Conservation (phyloP, 2,888 invertebrate genomes). For the Acanthosepion lycidas region DNA sequence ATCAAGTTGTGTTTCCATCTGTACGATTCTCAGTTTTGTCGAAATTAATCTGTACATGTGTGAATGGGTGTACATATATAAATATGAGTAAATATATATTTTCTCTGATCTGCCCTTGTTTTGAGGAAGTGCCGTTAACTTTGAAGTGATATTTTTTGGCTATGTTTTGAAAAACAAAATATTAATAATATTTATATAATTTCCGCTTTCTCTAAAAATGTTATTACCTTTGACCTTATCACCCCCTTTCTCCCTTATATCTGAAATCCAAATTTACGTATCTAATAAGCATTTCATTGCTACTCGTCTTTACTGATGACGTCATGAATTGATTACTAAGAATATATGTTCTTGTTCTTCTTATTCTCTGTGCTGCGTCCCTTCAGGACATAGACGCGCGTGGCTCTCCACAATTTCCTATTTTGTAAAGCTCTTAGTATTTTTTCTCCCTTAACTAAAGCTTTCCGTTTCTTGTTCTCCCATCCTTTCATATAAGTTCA, state of each 20-base stretch:
- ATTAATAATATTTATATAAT: neutral
- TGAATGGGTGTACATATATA: conserved; percentile 2
- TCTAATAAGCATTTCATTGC: too few relatives aligned
- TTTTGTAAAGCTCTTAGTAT: too few relatives aligned
- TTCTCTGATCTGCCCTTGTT: neutral
- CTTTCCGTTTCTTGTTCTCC: too few relatives aligned
- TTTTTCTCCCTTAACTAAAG: too few relatives aligned
- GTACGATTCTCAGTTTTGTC: neutral
- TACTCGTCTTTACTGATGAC: too few relatives aligned
- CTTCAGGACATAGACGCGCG: too few relatives aligned
- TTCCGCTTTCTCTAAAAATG: conserved; percentile 4
- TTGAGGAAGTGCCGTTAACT: neutral
- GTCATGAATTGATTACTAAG: too few relatives aligned
- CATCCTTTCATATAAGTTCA: too few relatives aligned
- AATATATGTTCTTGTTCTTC: too few relatives aligned
- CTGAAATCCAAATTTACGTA: too few relatives aligned
- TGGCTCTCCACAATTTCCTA: too few relatives aligned
- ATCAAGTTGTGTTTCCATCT: neutral
- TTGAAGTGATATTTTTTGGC: neutral
- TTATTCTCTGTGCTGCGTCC: too few relatives aligned
- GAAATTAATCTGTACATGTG: neutral
- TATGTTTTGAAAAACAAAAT: neutral
- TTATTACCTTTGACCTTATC: neutral
- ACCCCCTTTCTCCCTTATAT: neutral
- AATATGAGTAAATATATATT: neutral